phyloP scores from a whole-genome alignment of 2,797 vertebrate genomes.

The Clamator glandarius region DNA sequence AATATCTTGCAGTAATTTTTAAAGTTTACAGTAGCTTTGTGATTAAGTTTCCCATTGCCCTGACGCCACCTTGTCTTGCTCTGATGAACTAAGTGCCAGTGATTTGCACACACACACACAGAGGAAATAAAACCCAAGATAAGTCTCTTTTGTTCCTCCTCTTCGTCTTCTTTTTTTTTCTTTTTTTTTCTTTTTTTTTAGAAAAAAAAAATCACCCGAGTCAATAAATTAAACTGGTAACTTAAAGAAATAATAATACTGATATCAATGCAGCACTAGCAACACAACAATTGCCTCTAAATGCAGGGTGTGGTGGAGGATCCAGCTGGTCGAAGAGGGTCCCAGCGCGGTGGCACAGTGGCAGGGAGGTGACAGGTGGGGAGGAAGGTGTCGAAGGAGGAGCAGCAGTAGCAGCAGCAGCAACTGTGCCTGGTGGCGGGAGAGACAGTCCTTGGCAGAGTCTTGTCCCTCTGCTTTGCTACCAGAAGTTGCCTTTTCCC shows the following conservation, averaged over 20 bases:
- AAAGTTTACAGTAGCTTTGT: constrained; percentile 84
- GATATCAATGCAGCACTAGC: constrained; percentile 77
- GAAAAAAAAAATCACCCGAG: constrained; percentile 39
- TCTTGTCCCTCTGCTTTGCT: constrained; percentile 69
- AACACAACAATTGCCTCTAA: constrained; percentile 80
- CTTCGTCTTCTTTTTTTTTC: constrained; percentile 28
- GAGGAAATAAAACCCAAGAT: constrained; percentile 56
- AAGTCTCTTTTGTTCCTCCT: constrained; percentile 67
- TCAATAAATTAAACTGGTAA: constrained; percentile 67
- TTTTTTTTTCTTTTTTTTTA: no score
- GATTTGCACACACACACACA: constrained; percentile 69
- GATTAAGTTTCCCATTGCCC: constrained; percentile 67
- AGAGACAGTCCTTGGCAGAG: constrained; percentile 68
- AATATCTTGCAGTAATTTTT: constrained; percentile 85
- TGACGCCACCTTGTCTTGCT: constrained; percentile 72
- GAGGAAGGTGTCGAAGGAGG: constrained; percentile 29
- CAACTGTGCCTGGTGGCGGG: constrained; percentile 52
- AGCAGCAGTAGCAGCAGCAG: constrained; percentile 58
- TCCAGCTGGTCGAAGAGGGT: constrained; percentile 70
- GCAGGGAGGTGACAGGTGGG: constrained; percentile 55
- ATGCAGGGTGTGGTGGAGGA: constrained; percentile 58
- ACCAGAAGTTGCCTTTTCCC: constrained; percentile 71
- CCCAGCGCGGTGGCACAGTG: constrained; percentile 59
- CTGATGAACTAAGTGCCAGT: constrained; percentile 70
- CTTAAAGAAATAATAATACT: constrained; percentile 80